These are phyloP conservation scores for Enteromius mattozi DNA, from an alignment of 2,797 vertebrate species.

Conservation along the genomic window DNA sequence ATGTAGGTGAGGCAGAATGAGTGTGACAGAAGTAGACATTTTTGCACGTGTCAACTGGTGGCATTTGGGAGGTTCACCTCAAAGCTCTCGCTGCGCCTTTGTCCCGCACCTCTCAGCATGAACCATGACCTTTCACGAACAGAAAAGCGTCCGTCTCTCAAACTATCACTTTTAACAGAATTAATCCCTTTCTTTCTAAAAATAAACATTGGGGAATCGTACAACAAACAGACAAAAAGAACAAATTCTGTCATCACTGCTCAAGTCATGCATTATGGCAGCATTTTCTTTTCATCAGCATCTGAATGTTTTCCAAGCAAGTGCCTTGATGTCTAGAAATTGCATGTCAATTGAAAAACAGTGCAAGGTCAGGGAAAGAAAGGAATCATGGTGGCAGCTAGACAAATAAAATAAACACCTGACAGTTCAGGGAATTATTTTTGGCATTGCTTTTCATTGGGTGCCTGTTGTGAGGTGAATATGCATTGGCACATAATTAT, in stretches of 20 bases:
- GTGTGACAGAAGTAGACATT: conserved; percentile 27
- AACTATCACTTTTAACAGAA: conserved; percentile 29
- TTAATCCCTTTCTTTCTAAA: conserved; percentile 40
- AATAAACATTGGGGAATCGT: background rate
- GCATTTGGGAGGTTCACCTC: conserved; percentile 53
- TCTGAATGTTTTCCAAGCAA: conserved; percentile 40
- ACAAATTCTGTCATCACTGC: conserved; percentile 41
- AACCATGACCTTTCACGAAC: conserved; percentile 52
- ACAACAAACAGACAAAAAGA: conserved; percentile 5
- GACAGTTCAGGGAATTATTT: conserved; percentile 70
- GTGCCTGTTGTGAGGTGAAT: conserved; percentile 63
- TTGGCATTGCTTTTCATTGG: conserved; percentile 54
- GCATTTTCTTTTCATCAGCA: conserved; percentile 41
- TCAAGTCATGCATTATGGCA: conserved; percentile 38
- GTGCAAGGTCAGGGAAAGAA: conserved; percentile 56
- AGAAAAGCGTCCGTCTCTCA: conserved; percentile 26
- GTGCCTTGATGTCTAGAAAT: conserved; percentile 56
- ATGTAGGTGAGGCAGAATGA: conserved; percentile 38
- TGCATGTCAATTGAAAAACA: conserved; percentile 54
- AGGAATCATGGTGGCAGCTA: conserved; percentile 42
- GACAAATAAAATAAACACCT: conserved; percentile 65
- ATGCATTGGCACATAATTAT: conserved; percentile 68
- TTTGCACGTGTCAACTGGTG: conserved; percentile 48
- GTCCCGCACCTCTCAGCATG: conserved; percentile 46
- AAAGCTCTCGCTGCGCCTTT: conserved; percentile 44